phyloP scores from a whole-genome alignment of 2,797 vertebrate genomes.

The Prionace glauca region DNA sequence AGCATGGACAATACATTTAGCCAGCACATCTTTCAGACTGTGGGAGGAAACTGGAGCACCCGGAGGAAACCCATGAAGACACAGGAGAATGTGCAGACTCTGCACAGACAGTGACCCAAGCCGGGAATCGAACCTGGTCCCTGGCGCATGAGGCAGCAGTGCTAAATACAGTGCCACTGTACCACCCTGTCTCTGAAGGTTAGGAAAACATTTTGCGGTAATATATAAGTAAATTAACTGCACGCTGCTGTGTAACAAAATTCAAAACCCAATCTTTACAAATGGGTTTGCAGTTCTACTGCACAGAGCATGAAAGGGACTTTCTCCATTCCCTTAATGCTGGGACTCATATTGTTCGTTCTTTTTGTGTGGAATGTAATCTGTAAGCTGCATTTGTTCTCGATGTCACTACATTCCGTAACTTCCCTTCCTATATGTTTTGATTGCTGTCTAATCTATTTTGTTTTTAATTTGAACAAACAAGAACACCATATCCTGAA shows the following conservation, averaged over 20 bases:
- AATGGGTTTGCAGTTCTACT: neutral
- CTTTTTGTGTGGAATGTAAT: neutral
- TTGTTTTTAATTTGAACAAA: neutral
- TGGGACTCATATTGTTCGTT: neutral
- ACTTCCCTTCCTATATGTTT: neutral
- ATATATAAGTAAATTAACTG: neutral
- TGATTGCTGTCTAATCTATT: neutral
- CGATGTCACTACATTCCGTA: neutral
- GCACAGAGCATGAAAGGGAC: neutral
- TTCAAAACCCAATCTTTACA: neutral
- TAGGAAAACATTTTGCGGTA: neutral
- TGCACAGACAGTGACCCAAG: no score
- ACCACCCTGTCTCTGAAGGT: neutral
- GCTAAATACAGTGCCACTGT: no score
- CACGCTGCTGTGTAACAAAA: neutral
- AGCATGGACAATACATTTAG: no score
- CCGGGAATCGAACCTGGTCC: no score
- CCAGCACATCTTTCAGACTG: no score
- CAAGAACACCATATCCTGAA: neutral
- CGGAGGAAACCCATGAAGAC: no score
- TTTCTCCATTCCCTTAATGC: neutral
- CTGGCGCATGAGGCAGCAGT: no score
- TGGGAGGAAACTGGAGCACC: no score
- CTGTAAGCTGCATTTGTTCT: neutral
- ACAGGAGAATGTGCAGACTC: no score